phyloP scores from a whole-genome alignment of 2,797 vertebrate genomes.

The Dromococcyx pavoninus region DNA sequence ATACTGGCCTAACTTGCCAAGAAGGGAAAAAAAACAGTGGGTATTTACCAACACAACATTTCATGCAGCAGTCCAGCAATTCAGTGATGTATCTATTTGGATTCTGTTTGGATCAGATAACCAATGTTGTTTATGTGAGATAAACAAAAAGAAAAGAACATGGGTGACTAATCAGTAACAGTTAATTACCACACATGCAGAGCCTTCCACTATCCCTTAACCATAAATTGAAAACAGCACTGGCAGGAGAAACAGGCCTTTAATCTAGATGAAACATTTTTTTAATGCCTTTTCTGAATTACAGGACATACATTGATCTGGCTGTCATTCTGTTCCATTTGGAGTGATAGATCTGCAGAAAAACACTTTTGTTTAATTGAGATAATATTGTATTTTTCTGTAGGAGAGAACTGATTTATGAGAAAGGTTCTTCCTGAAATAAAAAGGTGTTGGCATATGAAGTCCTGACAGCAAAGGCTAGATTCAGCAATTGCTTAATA shows the following conservation, averaged over 20 bases:
- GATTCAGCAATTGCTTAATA: neutral
- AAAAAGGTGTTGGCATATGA: neutral
- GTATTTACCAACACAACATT: neutral
- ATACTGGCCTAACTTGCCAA: neutral
- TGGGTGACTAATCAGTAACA: constrained; percentile 7
- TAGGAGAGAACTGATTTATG: neutral
- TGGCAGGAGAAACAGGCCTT: neutral
- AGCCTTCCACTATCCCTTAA: neutral
- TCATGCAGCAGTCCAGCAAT: neutral
- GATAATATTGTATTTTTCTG: constrained; percentile 41
- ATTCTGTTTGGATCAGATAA: constrained; percentile 2
- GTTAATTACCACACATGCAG: neutral
- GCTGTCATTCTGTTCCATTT: constrained; percentile 37
- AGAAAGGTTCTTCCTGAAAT: neutral
- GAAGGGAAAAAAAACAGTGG: neutral
- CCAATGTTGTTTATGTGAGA: neutral
- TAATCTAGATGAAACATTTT: neutral
- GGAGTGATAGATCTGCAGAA: constrained; percentile 1
- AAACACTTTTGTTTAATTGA: constrained; percentile 49
- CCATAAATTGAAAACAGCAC: neutral
- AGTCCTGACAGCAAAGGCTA: neutral
- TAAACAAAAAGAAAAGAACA: constrained; percentile 13
- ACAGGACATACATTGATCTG: neutral
- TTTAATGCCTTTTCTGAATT: constrained; percentile 9
- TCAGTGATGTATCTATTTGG: neutral